Conservation (phyloP, 2,888 invertebrate species). For the Xanthorhoe designata region DNA sequence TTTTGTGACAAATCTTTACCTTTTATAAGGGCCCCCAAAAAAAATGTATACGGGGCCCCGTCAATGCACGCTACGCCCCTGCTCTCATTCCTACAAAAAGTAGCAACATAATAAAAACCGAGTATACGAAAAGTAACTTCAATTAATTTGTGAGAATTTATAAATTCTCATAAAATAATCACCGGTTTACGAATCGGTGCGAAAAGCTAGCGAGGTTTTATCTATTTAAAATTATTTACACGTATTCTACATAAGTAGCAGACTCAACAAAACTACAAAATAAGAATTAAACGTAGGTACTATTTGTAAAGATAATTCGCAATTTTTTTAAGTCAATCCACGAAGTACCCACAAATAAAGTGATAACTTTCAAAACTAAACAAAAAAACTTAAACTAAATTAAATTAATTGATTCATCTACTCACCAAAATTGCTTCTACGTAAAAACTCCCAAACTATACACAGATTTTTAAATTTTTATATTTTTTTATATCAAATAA, state of each 20-base stretch:
- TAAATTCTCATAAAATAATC: not conserved
- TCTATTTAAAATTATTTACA: constrained; percentile 26
- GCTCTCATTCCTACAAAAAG: too few relatives aligned
- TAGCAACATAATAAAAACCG: too few relatives aligned
- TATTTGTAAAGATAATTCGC: not conserved
- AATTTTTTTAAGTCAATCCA: not conserved
- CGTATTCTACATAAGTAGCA: constrained; percentile 19
- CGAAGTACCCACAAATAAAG: constrained; percentile 2
- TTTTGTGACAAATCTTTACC: too few relatives aligned
- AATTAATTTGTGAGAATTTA: not conserved
- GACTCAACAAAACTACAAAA: constrained; percentile 20
- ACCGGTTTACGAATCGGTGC: constrained; percentile 45
- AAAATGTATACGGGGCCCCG: too few relatives aligned
- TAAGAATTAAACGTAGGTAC: constrained; percentile 11
- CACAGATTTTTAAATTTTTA: constrained; percentile 26
- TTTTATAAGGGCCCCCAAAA: too few relatives aligned
- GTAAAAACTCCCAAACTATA: constrained; percentile 29
- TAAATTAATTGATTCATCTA: constrained; percentile 23
- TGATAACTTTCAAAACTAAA: constrained; percentile 5
- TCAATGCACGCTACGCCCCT: too few relatives aligned
- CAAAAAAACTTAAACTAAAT: constrained; percentile 18
- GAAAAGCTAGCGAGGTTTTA: constrained; percentile 51
- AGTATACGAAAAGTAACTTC: too few relatives aligned
- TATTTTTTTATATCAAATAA: constrained; percentile 30
- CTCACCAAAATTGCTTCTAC: constrained; percentile 26